Base-by-base conservation (phyloP, 2,797 vertebrate genomes). In the Leontopithecus rosalia region DNA sequence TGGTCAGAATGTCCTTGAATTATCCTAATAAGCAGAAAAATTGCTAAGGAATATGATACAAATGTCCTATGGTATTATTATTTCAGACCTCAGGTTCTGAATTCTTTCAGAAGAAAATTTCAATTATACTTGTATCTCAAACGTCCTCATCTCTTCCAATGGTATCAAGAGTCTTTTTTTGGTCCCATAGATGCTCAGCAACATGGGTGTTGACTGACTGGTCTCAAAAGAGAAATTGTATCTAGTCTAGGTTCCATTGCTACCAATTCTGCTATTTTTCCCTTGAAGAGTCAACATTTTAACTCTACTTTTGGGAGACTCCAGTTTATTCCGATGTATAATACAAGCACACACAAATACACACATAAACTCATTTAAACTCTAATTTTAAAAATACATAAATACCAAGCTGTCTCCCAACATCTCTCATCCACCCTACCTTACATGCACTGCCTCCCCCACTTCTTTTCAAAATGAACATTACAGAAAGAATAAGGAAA, bases 361-460 rank as follows among this genome's bases (percentile, higher is more conserved):
- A 39, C 22, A 33, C 28, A 58, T 22, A 73, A 36, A 50, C 55
- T 83, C 39, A 30, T 83, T 91, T 64, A 77, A 89, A 55, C 39
- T 70, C 30, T 86, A 84, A 61, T 73, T 96, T 79, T 28, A 93
- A 96, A 97, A 86, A 41, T 41, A 95, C 58, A 46, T 48, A 80
- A 75, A 52, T 80, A 57, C 11, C 52, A 50, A 75, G 15, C 36
- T 64, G 30, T 88, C 39, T 85, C 7, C 43, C 48, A 43, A 36
- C 28, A 43, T 20, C 3, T 85, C 26, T 11, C 17, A 88, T 57
- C 30, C 26, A 72, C 24, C 9, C 3, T 55, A 64, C 8, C 43
- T 17, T 80, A 57, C 9, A 30, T n/a, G 76, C 15, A 36, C 43
- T n/a, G 8, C 7, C 15, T 73, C 24, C 14, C 26, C 12, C 1